These are phyloP conservation scores for Drosophila koepferae DNA, from an alignment of 2,888 invertebrate genomes.

Conservation along the genomic window DNA sequence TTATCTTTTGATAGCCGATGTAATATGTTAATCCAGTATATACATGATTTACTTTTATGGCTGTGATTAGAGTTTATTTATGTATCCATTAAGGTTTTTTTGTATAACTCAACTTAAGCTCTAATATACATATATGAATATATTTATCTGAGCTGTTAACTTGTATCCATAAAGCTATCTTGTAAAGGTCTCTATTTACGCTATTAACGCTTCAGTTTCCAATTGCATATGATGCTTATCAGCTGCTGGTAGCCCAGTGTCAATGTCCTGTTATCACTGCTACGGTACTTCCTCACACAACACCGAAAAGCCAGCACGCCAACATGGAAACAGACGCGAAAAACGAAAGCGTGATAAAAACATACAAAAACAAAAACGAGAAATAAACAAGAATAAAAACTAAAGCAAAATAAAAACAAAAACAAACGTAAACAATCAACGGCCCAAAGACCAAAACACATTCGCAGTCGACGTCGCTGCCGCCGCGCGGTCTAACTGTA, in stretches of 20 bases:
- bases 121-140: not conserved
- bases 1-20: not conserved
- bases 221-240: conserved; percentile 16
- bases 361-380: not conserved
- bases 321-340: conserved; percentile 40
- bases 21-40: not conserved
- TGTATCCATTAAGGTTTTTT: not conserved
- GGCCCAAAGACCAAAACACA: conserved; percentile 50
- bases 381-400: not conserved
- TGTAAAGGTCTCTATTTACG: not conserved
- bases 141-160: not conserved
- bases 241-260: conserved; percentile 29
- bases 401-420: conserved; percentile 47
- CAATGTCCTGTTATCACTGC: conserved; percentile 64
- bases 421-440: conserved; percentile 55
- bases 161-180: not conserved
- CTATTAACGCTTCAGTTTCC: not conserved
- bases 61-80: not conserved
- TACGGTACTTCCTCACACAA: conserved; percentile 3
- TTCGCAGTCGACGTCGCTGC: conserved; percentile 37
- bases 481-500: conserved; percentile 54
- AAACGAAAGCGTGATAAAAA: conserved; percentile 20
- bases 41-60: not conserved
- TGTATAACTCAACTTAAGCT: not conserved
- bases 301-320: conserved; percentile 5